Base-by-base conservation (phyloP, 2,797 vertebrate genomes). In the Malurus leucopterus region DNA sequence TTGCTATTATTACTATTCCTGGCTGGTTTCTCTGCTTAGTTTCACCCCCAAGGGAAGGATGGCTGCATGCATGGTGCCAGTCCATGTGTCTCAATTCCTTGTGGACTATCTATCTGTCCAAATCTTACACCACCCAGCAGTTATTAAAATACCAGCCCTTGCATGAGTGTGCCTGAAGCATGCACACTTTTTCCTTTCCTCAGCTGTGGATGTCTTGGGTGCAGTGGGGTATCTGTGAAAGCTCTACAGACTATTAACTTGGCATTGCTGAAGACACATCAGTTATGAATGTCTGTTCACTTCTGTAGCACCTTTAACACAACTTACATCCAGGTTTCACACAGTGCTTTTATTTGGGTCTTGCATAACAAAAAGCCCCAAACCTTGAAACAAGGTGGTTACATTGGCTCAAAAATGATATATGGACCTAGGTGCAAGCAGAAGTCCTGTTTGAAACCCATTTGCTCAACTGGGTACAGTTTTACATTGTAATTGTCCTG, bases 341-440 rank as follows among this genome's bases (percentile, higher is more conserved):
- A 13, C 0, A 0, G 6, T 10, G 15, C 2, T 75, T 84, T 41
- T 55, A 23, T 41, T 17, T 44, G 14, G 12, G 32, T 46, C 21
- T 82, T 78, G 47, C 16, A 63, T 71, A 91, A 86, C 18, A 62
- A 58, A 62, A 81, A 59, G 23, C 4, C 8, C 14, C 5, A 69
- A 83, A 38, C 8, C 24, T 1, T 62, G 47, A 54, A 68, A 17
- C 4, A 38, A 49, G 29, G 32, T 30, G 11, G 14, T 49, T 74
- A 17, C 10, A 29, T 6, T 29, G 8, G 4, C 47, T 61, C 15
- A 87, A 79, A 85, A 82, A 55, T 26, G 0, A 51, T 8, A 5
- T 22, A 55, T 11, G 22, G 38, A 40, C 24, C 19, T 26, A 16
- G 6, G 17, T 57, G 59, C 58, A 82, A 80, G 57, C 23, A 38